These are phyloP conservation scores for Zaprionus capensis DNA, from an alignment of 1,140 invertebrate genomes.

Conservation along the genomic window DNA sequence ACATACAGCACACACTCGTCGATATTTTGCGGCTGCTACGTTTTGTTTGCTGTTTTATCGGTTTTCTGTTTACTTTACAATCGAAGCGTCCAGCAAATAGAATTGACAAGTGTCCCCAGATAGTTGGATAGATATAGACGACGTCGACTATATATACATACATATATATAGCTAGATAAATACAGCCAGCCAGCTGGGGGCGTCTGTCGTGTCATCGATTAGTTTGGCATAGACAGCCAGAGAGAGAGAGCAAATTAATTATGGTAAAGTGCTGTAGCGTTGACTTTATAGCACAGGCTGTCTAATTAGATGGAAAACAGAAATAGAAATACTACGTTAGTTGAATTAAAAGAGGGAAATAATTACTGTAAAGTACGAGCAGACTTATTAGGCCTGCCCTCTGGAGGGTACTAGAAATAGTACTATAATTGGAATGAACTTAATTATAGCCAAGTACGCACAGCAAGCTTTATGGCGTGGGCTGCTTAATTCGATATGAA, in stretches of 20 bases:
- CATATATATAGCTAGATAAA: neutral
- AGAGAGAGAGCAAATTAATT: neutral
- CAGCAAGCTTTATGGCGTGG: neutral
- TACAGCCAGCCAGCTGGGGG: neutral
- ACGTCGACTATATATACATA: neutral
- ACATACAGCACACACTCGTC: neutral
- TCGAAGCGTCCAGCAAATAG: conserved; percentile 39
- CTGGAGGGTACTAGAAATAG: neutral
- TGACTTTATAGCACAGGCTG: neutral
- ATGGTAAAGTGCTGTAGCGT: conserved; percentile 1
- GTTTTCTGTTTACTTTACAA: conserved; percentile 62
- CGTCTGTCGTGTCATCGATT: conserved; percentile 6
- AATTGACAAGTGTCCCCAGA: conserved; percentile 52
- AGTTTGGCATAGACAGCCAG: neutral
- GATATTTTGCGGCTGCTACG: conserved; percentile 51
- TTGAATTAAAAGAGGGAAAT: neutral
- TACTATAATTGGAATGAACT: neutral
- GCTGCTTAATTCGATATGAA: neutral
- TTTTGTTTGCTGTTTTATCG: conserved; percentile 64
- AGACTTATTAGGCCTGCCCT: neutral
- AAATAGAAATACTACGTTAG: neutral
- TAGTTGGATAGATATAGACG: conserved; percentile 2
- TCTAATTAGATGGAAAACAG: neutral
- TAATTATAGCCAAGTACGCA: neutral
- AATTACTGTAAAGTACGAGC: neutral